Evolutionary conservation across 2,797 vertebrate genomes (phyloP), one percentile per base, ranked within the genome.

Genomic region (Sternotherus odoratus): DNA sequence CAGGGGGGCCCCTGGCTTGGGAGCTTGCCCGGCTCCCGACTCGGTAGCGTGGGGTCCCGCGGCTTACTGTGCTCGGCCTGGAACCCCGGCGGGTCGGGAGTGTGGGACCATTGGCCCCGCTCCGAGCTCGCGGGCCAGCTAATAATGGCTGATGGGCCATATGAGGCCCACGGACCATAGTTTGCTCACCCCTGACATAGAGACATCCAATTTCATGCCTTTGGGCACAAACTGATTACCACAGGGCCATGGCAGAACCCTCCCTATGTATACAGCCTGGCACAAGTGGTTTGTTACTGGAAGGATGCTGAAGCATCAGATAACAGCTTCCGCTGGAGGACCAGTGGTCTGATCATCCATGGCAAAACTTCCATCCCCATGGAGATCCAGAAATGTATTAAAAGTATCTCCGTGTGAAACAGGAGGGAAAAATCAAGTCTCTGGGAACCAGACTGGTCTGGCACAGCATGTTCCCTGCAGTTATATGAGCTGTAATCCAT

Each of bases 151-250:
- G 43, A 43, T 43, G 43, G 43, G 43, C 43, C 43, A 43, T 28
- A 3, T 8, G 12, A 23, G 39, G 10, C 19, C n/a, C 5, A 6
- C 13, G 23, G 51, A 48, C 87, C 43, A 8, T 43, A 54, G 26
- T n/a, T 26, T 43, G 43, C 43, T 8, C 43, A 43, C 43, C 36
- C 19, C n/a, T 11, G 39, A 39, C 19, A 4, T 8, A 17, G 33
- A 72, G 77, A 69, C 63, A 54, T 21, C n/a, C 49, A 57, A 46
- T 23, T 28, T 23, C n/a, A 28, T 54, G 75, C 39, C 49, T 63
- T 53, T 12, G 12, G 60, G 39, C 26, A 39, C 16, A 2, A 48
- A 30, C 12, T 0, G 0, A 1, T 53, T 12, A 60, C 33, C 28
- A 30, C 53, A 39, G n/a, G 86, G 10, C 51, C 39, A 5, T 0